phyloP scores from a whole-genome alignment of 2,888 invertebrate species.

The Scelioninae gen. 2 region DNA sequence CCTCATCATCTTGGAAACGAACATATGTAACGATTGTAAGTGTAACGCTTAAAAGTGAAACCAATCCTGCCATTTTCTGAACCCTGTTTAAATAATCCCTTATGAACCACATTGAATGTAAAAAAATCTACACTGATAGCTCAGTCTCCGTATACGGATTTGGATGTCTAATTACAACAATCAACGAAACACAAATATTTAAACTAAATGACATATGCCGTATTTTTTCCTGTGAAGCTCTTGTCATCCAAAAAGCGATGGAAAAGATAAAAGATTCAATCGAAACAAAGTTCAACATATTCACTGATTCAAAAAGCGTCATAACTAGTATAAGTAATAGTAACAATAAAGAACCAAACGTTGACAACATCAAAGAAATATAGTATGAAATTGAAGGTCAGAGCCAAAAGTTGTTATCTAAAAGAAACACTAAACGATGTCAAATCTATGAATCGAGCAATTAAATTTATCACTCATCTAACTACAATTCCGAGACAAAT shows the following conservation, averaged over 20 bases:
- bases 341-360: conserved; percentile 3
- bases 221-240: conserved; percentile 24
- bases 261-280: not conserved
- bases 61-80: not conserved
- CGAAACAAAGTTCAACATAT: not conserved
- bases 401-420: too few relatives aligned
- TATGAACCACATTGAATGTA: not conserved
- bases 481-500: too few relatives aligned
- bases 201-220: conserved; percentile 11
- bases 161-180: conserved; percentile 10
- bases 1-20: too few relatives aligned
- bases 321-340: not conserved
- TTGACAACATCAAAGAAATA: not conserved
- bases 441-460: too few relatives aligned
- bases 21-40: too few relatives aligned
- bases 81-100: not conserved
- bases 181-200: not conserved
- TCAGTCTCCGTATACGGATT: not conserved
- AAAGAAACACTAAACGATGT: too few relatives aligned
- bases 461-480: too few relatives aligned
- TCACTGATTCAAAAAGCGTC: conserved; percentile 9
- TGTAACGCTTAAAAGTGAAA: too few relatives aligned
- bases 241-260: conserved; percentile 9
- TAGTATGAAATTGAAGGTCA: too few relatives aligned
- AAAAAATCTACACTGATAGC: conserved; percentile 12